phyloP scores from a whole-genome alignment of 2,113 vertebrate species.

The Arenaria interpres region DNA sequence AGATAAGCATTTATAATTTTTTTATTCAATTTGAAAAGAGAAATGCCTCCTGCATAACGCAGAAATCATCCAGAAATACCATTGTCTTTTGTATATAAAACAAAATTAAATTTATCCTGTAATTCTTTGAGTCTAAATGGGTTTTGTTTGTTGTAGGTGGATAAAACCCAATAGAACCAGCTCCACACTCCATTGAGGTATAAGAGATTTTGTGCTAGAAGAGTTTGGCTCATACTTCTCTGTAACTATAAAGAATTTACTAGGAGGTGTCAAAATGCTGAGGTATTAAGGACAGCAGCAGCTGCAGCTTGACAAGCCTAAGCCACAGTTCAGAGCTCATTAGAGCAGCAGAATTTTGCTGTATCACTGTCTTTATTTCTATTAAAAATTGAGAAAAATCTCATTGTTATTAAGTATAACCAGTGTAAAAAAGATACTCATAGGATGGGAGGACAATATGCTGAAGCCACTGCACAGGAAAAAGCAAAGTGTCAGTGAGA shows the following conservation, averaged over 20 bases:
- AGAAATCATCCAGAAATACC: neutral
- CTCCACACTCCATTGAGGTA: neutral
- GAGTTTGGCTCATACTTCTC: neutral
- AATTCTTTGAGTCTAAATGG: neutral
- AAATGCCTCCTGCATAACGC: neutral
- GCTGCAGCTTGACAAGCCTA: neutral
- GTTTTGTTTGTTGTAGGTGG: neutral
- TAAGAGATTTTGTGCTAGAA: neutral
- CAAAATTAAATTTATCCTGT: neutral
- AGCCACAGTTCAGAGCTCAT: neutral
- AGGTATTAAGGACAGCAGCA: neutral
- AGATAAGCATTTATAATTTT: neutral
- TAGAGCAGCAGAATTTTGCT: neutral
- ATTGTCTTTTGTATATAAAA: neutral
- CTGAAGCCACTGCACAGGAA: neutral
- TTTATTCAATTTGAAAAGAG: neutral
- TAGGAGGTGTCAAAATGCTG: neutral
- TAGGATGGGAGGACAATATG: neutral
- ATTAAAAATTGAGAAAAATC: neutral
- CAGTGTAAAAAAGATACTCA: accelerated
- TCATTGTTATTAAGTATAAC: neutral
- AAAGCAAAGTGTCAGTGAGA: neutral
- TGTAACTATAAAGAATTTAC: neutral
- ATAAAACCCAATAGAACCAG: neutral
- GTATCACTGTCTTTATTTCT: neutral